Base-by-base conservation (phyloP, 2,797 vertebrate genomes). In the Myotis planiceps region DNA sequence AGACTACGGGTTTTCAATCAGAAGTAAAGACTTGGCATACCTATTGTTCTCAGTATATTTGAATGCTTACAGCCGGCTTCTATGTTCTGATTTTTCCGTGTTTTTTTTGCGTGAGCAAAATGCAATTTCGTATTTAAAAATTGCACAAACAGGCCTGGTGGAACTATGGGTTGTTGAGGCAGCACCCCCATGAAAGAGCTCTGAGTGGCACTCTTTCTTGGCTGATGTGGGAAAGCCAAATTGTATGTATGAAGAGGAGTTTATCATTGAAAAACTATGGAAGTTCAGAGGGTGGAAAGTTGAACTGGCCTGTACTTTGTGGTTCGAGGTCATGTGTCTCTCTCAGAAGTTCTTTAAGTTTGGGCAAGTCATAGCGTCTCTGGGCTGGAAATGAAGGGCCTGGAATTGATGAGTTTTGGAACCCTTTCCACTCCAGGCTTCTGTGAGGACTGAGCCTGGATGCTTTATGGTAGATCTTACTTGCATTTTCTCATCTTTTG, bases 401-500 rank as follows among this genome's bases (percentile, higher is more conserved):
- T 60, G 42, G 13, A 49, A 27, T 27, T 7, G 76, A 37, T 32
- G n/a, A 37, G 39, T 34, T 53, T 69, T 21, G 16, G 58, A 58
- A 21, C 34, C 4, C 25, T 92, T 42, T 86, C 53, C 19, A 19
- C 29, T 25, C 68, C 10, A 15, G 72, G 47, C 75, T 86, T 68
- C 42, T 34, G 25, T 68, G 25, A 55, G 71, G 51, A 58, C 51
- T 2, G 6, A 15, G 47, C 3, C 74, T 63, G 37, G n/a, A 39
- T 1, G 6, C 49, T 47, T 37, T 69, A 63, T 81, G 55, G n/a
- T 82, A 66, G 58, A 47, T 51, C 25, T 58, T 55, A 74, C 19
- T 88, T 96, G 34, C 25, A 12, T 92, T 83, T 93, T 88, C 45
- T 87, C 80, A 78, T 18, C 74, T 72, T 95, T 80, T 19, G 18